Evolutionary conservation across 2,888 invertebrate species (phyloP).

Genomic region (Lasius platythorax): DNA sequence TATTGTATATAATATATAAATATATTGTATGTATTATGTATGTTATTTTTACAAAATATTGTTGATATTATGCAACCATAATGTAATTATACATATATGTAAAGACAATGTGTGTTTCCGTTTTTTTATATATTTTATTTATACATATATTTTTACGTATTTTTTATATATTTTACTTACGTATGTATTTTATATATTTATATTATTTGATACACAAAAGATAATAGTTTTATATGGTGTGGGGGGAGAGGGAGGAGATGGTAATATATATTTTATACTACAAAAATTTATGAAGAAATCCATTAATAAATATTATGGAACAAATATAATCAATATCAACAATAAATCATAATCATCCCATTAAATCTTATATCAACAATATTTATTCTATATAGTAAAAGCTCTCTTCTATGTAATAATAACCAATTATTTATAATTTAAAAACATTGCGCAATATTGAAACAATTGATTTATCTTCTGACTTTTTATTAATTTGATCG

Average conservation of each 20-base stretch:
- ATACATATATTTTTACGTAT: background rate
- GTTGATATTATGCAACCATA: background rate
- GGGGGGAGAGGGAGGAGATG: too few species aligned
- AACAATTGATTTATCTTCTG: too few species aligned
- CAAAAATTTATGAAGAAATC: too few species aligned
- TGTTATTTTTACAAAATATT: conserved; percentile 9
- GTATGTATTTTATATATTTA: background rate
- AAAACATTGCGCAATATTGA: background rate
- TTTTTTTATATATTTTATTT: background rate
- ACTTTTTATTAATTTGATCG: too few species aligned
- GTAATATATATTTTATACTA: too few species aligned
- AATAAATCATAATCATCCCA: too few species aligned
- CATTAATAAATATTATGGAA: too few species aligned
- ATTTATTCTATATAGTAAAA: background rate
- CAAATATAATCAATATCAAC: too few species aligned
- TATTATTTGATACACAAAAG: too few species aligned
- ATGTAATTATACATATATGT: background rate
- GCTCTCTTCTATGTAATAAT: background rate
- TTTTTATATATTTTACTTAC: background rate
- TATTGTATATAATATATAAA: background rate
- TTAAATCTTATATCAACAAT: background rate
- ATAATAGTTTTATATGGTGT: too few species aligned
- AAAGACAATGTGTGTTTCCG: background rate
- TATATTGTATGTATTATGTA: background rate
- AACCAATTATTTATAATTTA: background rate